Evolutionary conservation across 1,140 invertebrate genomes (phyloP).

Genomic region (Drosophila fuyamai): DNA sequence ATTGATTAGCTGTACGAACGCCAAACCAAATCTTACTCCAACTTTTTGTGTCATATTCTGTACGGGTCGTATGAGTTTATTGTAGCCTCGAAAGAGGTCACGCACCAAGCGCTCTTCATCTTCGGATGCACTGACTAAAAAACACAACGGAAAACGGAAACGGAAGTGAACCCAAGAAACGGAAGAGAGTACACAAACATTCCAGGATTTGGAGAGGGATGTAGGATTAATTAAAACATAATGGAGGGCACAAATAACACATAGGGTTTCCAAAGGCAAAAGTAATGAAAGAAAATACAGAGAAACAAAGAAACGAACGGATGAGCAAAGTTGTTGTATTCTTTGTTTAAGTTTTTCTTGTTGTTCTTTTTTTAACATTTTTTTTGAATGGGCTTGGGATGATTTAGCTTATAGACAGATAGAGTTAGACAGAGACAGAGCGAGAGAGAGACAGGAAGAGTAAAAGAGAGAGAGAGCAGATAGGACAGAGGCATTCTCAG

Average conservation of each 20-base stretch:
- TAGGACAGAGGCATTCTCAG: constrained; percentile 36
- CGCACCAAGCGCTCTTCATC: constrained; percentile 98
- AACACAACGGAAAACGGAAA: constrained; percentile 48
- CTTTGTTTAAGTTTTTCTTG: constrained; percentile 53
- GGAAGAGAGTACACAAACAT: constrained; percentile 10
- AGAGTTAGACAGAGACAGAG: constrained; percentile 42
- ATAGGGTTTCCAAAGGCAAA: constrained; percentile 19
- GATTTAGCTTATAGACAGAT: constrained; percentile 61
- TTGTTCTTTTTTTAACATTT: constrained; percentile 49
- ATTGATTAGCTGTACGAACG: constrained; percentile 99
- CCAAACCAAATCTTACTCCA: constrained; percentile 97
- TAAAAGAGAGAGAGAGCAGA: constrained; percentile 28
- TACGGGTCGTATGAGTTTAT: constrained; percentile 99
- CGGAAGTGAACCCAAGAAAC: constrained; percentile 16
- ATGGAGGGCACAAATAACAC: no score
- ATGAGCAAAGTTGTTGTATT: constrained; percentile 73
- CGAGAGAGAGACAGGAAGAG: constrained; percentile 25
- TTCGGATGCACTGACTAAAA: constrained; percentile 87
- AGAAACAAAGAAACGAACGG: constrained; percentile 68
- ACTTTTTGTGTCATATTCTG: constrained; percentile 99
- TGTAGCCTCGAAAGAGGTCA: constrained; percentile 99
- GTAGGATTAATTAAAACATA: constrained; percentile 1
- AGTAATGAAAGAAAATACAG: constrained; percentile 56
- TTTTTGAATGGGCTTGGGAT: constrained; percentile 60
- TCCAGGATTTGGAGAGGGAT: background rate